Evolutionary conservation across 2,888 invertebrate species (phyloP), one percentile per base, ranked within the genome.

Genomic region (Luperina nickerlii): DNA sequence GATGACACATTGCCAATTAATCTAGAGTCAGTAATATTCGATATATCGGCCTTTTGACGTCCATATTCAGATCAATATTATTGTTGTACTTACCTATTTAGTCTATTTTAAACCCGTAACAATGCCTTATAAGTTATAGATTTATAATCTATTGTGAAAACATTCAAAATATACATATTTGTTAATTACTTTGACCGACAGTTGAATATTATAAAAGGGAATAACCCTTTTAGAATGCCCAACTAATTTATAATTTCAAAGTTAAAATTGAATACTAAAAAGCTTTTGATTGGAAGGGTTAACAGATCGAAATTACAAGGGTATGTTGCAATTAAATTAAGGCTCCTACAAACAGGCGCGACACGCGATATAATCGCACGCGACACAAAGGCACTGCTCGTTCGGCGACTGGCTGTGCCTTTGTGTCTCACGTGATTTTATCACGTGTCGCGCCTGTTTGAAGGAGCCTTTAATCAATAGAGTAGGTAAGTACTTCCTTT

Each of bases 1-100:
- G 6, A 38, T 38, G 68, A 69, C 54, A 69, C 38, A 79, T 79
- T 81, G 69, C 38, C 80, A 80, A 81, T 80, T 75, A 80, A n/a
- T 57, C 2, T 45, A 13, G 13, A 38, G 24, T 51, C 27, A 63
- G 18, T 51, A 32, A 70, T 69, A 11, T 69, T 70, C 65, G 18
- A 71, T n/a, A 38, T 32, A 48, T 57, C 20, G 32, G 63, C 38
- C 3, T 27, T 38, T 57, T 62, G 62, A 57, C 13, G 7, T 45
- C 11, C 1, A 57, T 51, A 65, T 68, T 63, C 2, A 20, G 48
- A 75, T 65, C 9, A 8, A 42, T 45, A 32, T 70, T 70, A 54
- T n/a, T 70, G 3, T 32, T 69, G 5, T 38, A 38, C 27, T 8
- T 32, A 24, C 2, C 15, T 24, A 54, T 27, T 51, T 2, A 24